Percentiles rank a stretch among this genome's conserved stretches.
phyloP scores from a whole-genome alignment of 2,888 invertebrate genomes.

The Pammene fasciana region DNA sequence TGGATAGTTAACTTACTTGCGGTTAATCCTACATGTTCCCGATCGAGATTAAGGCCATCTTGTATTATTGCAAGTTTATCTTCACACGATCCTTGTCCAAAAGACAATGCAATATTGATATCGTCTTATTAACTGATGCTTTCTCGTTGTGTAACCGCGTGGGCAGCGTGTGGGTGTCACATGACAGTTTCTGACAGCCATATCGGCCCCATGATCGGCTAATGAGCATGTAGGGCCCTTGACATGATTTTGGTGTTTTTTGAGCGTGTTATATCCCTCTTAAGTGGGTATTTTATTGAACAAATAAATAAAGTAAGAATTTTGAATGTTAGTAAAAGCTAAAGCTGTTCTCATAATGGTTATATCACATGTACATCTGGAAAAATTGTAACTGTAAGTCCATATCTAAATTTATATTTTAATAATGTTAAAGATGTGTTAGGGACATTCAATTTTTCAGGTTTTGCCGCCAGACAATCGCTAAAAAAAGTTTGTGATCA shows the following conservation, averaged over 20 bases:
- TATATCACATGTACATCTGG: too few relatives aligned
- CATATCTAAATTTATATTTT: too few relatives aligned
- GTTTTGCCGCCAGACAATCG: too few relatives aligned
- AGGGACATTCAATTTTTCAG: too few relatives aligned
- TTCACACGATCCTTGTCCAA: not conserved
- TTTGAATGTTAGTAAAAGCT: not conserved
- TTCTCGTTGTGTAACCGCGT: slow-evolving; percentile 26
- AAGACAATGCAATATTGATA: slow-evolving; percentile 27
- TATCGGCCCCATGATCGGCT: slow-evolving; percentile 21
- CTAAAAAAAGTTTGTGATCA: too few relatives aligned
- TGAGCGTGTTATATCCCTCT: slow-evolving; percentile 7
- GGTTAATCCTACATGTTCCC: too few relatives aligned
- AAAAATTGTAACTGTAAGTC: too few relatives aligned
- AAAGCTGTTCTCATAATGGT: not conserved
- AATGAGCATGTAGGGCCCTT: slow-evolving; percentile 27
- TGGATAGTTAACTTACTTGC: too few relatives aligned
- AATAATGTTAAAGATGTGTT: too few relatives aligned
- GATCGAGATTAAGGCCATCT: too few relatives aligned
- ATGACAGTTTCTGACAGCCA: slow-evolving; percentile 25
- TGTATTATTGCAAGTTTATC: not conserved
- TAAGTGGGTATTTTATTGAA: slow-evolving; percentile 2
- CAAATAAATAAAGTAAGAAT: too few relatives aligned
- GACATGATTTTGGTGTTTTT: slow-evolving; percentile 19
- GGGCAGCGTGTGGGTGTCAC: slow-evolving; percentile 22
- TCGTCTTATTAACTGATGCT: slow-evolving; percentile 22